phyloP scores from a whole-genome alignment of 2,888 invertebrate genomes.

The Actias luna region DNA sequence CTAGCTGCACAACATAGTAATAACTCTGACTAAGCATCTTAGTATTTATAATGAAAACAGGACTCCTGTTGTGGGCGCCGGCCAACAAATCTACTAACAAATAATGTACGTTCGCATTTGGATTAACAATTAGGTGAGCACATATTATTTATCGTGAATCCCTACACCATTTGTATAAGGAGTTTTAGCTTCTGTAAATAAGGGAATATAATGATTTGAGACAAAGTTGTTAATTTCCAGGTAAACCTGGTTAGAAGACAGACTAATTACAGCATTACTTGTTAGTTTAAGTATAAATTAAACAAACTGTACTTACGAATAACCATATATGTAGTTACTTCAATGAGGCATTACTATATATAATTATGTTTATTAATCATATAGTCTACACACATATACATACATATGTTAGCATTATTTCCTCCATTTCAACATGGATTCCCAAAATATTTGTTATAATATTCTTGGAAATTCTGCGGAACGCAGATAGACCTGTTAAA shows the following conservation, averaged over 20 bases:
- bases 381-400: too few relatives aligned
- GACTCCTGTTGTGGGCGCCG: constrained; percentile 60
- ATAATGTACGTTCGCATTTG: constrained; percentile 45
- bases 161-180: constrained; percentile 25
- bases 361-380: too few relatives aligned
- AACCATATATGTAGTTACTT: too few relatives aligned
- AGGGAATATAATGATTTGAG: constrained; percentile 6
- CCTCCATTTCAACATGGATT: too few relatives aligned
- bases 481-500: too few relatives aligned
- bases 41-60: constrained; percentile 27
- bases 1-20: neutral
- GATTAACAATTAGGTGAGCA: constrained; percentile 60
- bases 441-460: too few relatives aligned
- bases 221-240: too few relatives aligned
- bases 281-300: neutral
- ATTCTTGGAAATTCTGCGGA: too few relatives aligned
- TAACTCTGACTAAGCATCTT: neutral
- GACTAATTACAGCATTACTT: neutral
- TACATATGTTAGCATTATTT: too few relatives aligned
- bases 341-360: too few relatives aligned
- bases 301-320: neutral
- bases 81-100: constrained; percentile 63
- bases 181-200: neutral
- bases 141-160: constrained; percentile 51
- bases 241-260: too few relatives aligned